Evolutionary conservation across 2,888 invertebrate genomes (phyloP), one percentile per base, ranked within the genome.

Genomic region (Vandiemenella viatica): DNA sequence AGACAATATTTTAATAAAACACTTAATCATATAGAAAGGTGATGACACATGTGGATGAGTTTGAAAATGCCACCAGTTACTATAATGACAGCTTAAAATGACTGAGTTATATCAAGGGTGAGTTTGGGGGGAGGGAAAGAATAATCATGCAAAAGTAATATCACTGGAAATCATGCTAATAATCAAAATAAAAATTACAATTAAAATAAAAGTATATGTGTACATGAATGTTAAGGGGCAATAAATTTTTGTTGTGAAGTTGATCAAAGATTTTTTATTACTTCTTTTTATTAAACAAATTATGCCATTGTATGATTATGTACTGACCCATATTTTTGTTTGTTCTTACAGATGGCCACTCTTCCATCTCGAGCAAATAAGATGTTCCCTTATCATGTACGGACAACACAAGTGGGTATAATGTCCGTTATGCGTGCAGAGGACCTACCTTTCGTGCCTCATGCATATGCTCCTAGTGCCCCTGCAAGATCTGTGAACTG

Each of bases 321-420:
- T n/a, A n/a, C n/a, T n/a, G n/a, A n/a, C n/a, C n/a, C n/a, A n/a
- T n/a, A n/a, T n/a, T n/a, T n/a, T n/a, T n/a, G n/a, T n/a, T 18
- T 42, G 49, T 50, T 51, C 53, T 71, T 72, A 4, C 67, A 87
- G 86, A 66, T 84, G 50, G 63, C 91, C 49, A 90, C 90, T 0
- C 69, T 88, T 61, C 92, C 92, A 3, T 81, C 84, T 1, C 80
- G 83, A 51, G 86, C 87, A 0, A 91, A 91, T 62, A 82, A 80
- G 60, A 88, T 88, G 62, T 91, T 92, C 60, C 92, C 92, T 0
- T 92, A 86, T 63, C 91, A 92, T 63, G 88, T 91, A 21, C 69
- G 88, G 46, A 90, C 90, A 0, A 83, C 84, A 1, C 89, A 90
- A 67, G 80, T 83, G 21, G 80, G 80, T 1, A 72, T 79, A 0